Evolutionary conservation across 2,113 vertebrate species (phyloP).

Genomic region (Cochlearius cochlearius): DNA sequence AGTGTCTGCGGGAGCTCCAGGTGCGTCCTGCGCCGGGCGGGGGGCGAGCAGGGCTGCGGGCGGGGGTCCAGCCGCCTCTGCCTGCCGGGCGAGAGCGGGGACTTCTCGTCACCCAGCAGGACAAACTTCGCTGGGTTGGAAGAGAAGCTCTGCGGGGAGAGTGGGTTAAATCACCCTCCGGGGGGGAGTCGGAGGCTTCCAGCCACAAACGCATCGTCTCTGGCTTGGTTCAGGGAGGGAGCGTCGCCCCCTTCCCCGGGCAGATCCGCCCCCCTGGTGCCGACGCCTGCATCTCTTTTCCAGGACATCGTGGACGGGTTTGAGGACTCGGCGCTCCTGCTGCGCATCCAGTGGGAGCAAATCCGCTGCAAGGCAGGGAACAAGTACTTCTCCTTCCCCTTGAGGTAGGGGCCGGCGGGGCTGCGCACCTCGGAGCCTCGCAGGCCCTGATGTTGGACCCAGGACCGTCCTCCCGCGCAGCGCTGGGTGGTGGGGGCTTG

Average conservation of each 20-base stretch:
- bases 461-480: fast-evolving
- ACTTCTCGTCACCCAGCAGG: background rate
- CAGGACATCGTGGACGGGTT: slow-evolving; percentile 82
- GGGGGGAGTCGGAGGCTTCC: background rate
- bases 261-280: background rate
- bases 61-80: background rate
- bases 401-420: slow-evolving; percentile 57
- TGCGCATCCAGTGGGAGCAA: slow-evolving; percentile 77
- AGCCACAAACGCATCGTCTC: background rate
- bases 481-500: background rate
- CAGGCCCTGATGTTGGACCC: background rate
- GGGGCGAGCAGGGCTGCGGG: background rate
- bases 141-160: background rate
- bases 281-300: background rate
- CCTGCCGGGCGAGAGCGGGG: background rate
- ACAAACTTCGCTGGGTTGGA: background rate
- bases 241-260: fast-evolving
- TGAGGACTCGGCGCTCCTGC: slow-evolving; percentile 78
- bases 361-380: slow-evolving; percentile 90
- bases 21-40: slow-evolving; percentile 34
- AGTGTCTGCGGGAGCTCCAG: slow-evolving; percentile 83
- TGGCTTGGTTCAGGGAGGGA: background rate
- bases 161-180: background rate
- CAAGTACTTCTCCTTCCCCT: slow-evolving; percentile 85
- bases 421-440: background rate